Base-by-base conservation (phyloP, 2,888 invertebrate genomes). In the Cryptus viduatorius region DNA sequence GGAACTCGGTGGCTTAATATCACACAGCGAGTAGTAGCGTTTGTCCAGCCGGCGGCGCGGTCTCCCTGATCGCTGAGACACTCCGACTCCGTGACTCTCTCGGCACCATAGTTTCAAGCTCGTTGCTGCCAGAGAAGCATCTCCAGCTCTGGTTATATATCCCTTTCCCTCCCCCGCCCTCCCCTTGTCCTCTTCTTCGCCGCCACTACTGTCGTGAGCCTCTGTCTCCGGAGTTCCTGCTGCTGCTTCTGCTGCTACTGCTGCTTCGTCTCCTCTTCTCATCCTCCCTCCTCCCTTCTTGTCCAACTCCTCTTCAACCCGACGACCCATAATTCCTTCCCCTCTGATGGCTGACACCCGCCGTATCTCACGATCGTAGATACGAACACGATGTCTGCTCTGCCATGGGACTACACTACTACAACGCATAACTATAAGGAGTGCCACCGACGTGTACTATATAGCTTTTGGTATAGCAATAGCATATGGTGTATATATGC, bases 341-440 rank as follows among this genome's bases (percentile, higher is more conserved):
- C 79, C 86, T 83, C 86, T 84, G 85, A 86, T 84, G 84, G 81
- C 84, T 85, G 89, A 88, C 88, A 88, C 86, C 85, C 83, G 86
- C 87, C 87, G 88, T 91, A 90, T 91, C 91, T 90, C 91, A 92
- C 90, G 91, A 91, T 91, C 90, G 87, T 84, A 89, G 88, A 90
- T 90, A 90, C 82, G 79, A 83, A 82, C 82, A 59, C 86, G 85
- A 86, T 86, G 86, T 86, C 85, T 86, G 82, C 87, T 79, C 29
- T 14, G 76, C 76, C 72, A 79, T 76, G 79, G 61, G 77, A 76
- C 76, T 73, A 82, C 69, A 79, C 84, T 29, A 84, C 82, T 65
- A 56, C 72, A 19, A 24, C 78, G 31, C 78, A 81, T 78, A 65
- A 37, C 59, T 78, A 75, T 76, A 79, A 79, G 65, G 71, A 79